Evolutionary conservation across 2,797 vertebrate genomes (phyloP).

Genomic region (Xenopus petersii): DNA sequence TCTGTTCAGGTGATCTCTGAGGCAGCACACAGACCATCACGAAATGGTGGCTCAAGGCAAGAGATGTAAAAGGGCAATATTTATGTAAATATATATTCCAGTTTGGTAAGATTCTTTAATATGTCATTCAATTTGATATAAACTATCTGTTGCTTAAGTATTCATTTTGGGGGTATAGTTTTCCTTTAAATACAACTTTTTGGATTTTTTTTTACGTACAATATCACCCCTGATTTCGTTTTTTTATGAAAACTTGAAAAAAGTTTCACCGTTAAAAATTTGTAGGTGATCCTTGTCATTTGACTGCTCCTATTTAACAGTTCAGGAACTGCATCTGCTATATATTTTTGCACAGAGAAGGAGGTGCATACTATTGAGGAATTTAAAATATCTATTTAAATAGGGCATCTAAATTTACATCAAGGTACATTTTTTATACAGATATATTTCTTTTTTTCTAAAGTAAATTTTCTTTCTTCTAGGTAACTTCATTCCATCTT

Average conservation of each 20-base stretch:
- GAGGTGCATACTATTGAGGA: constrained; percentile 42
- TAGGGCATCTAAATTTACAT: constrained; percentile 30
- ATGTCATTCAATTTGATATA: no score
- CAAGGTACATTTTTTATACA: constrained; percentile 29
- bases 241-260: constrained; percentile 64
- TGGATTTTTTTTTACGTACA: constrained; percentile 56
- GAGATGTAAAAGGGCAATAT: no score
- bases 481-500: constrained; percentile 20
- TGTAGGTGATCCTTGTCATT: constrained; percentile 53
- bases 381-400: constrained; percentile 51
- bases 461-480: background rate
- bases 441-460: constrained; percentile 4
- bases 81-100: no score
- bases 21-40: no score
- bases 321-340: constrained; percentile 47
- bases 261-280: constrained; percentile 72
- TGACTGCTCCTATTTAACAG: constrained; percentile 46
- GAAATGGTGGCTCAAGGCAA: no score
- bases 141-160: no score
- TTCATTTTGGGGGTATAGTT: no score
- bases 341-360: constrained; percentile 32
- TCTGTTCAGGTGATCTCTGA: no score
- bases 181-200: constrained; percentile 60
- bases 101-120: no score
- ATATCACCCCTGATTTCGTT: constrained; percentile 61